phyloP scores from a whole-genome alignment of 2,797 vertebrate species.

The Channa striata region DNA sequence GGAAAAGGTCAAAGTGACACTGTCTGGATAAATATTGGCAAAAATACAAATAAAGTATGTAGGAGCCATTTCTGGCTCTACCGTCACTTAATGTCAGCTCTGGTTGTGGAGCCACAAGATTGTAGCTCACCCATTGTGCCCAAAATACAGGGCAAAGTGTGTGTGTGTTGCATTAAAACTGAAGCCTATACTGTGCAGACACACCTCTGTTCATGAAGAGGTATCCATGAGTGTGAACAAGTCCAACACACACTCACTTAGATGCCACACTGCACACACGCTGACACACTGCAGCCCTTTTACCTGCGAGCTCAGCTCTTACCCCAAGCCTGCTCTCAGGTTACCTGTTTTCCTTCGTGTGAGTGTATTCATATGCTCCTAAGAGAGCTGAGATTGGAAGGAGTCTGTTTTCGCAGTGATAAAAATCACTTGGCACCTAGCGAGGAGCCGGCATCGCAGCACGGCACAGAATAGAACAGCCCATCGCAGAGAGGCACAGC shows the following conservation, averaged over 20 bases:
- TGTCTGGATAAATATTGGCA: conserved; percentile 26
- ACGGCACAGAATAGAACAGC: conserved; percentile 59
- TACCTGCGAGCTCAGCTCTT: conserved; percentile 73
- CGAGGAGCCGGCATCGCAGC: conserved; percentile 81
- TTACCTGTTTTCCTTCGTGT: conserved; percentile 84
- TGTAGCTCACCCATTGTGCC: conserved; percentile 16
- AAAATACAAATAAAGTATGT: conserved; percentile 16
- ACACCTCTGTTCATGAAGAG: conserved; percentile 36
- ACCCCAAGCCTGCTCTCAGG: conserved; percentile 61
- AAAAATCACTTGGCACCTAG: conserved; percentile 92
- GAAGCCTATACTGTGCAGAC: conserved; percentile 49
- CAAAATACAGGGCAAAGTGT: conserved; percentile 21
- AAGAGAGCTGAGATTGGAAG: conserved; percentile 87
- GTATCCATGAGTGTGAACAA: conserved; percentile 63
- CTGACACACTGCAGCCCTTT: conserved; percentile 73
- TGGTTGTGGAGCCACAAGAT: conserved; percentile 1
- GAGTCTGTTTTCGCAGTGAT: conserved; percentile 86
- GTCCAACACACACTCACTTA: conserved; percentile 55
- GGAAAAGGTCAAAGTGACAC: conserved; percentile 41
- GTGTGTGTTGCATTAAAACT: conserved; percentile 33
- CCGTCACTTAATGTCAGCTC: conserved; percentile 6
- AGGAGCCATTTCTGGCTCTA: conserved; percentile 1
- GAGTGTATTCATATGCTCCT: conserved; percentile 83
- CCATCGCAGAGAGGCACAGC: conserved; percentile 58
- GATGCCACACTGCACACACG: conserved; percentile 59